phyloP scores from a whole-genome alignment of 2,797 vertebrate genomes.

The Labroides dimidiatus region DNA sequence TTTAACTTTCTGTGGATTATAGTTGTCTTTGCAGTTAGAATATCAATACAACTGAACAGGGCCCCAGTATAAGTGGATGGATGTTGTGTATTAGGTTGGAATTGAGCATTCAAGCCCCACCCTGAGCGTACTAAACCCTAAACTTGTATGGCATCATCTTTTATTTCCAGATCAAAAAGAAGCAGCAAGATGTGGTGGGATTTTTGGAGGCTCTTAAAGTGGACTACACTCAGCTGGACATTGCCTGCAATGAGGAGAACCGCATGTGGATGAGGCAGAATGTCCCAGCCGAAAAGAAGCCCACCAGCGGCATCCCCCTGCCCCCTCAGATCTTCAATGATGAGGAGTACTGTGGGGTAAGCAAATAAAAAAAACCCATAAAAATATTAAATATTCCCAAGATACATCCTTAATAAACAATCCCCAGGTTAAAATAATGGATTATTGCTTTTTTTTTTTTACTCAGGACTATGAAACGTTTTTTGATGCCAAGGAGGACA shows the following conservation, averaged over 20 bases:
- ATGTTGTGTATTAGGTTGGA: background rate
- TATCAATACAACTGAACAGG: background rate
- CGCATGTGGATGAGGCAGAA: conserved; percentile 98
- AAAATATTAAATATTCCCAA: background rate
- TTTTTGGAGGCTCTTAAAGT: conserved; percentile 97
- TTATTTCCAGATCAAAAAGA: conserved; percentile 94
- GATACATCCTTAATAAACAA: background rate
- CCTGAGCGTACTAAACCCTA: too few species aligned
- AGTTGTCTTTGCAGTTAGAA: background rate
- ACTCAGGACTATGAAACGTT: conserved; percentile 97
- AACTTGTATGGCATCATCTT: background rate
- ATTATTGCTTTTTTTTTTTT: conserved; percentile 30
- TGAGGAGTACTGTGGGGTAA: conserved; percentile 94
- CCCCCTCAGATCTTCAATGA: conserved; percentile 99
- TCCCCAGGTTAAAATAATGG: background rate
- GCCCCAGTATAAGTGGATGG: background rate
- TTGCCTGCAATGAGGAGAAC: conserved; percentile 95
- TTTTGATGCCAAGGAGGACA: conserved; percentile 98
- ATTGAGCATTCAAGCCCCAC: background rate
- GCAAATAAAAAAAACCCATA: background rate
- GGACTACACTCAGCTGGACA: conserved; percentile 93
- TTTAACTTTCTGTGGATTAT: background rate
- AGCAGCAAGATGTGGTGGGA: conserved; percentile 97
- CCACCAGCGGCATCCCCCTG: conserved; percentile 94
- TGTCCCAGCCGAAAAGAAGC: conserved; percentile 95